These are phyloP conservation scores for Brevimyrus niger DNA, from an alignment of 2,113 vertebrate genomes.

Conservation along the genomic window DNA sequence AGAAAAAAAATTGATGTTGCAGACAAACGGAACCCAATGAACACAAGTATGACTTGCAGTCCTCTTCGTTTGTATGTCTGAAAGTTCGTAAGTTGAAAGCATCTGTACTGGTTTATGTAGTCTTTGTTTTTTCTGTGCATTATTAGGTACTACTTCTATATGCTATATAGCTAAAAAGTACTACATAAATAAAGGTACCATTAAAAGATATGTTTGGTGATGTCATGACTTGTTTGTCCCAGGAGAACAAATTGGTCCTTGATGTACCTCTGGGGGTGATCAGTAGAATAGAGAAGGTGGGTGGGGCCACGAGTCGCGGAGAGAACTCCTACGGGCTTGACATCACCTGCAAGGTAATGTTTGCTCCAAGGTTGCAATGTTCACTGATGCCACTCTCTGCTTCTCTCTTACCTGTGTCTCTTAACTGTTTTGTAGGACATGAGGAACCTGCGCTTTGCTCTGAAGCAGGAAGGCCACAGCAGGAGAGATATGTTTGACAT, in stretches of 20 bases:
- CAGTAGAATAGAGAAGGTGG: conserved; percentile 95
- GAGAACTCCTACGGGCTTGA: conserved; percentile 96
- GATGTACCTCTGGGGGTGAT: conserved; percentile 87
- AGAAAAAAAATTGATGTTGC: too few species aligned
- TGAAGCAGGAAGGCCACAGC: conserved; percentile 97
- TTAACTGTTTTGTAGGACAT: conserved; percentile 70
- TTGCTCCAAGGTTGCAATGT: not conserved
- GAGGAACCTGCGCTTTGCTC: conserved; percentile 91
- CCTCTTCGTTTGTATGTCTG: too few species aligned
- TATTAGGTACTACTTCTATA: not conserved
- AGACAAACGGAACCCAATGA: too few species aligned
- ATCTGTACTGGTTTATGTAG: too few species aligned
- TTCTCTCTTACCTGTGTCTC: not conserved
- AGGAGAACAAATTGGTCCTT: conserved; percentile 75
- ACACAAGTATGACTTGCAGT: too few species aligned
- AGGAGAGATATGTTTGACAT: conserved; percentile 92
- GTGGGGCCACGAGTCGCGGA: conserved; percentile 89
- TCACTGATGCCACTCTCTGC: not conserved
- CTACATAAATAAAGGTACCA: not conserved
- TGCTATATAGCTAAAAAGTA: not conserved
- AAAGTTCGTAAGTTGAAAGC: too few species aligned
- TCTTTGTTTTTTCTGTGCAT: not conserved
- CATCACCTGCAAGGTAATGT: conserved; percentile 92
- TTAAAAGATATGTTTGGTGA: not conserved
- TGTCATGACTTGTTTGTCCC: conserved; percentile 14